phyloP scores from a whole-genome alignment of 2,888 invertebrate species.

The Schrankia costaestrigalis region DNA sequence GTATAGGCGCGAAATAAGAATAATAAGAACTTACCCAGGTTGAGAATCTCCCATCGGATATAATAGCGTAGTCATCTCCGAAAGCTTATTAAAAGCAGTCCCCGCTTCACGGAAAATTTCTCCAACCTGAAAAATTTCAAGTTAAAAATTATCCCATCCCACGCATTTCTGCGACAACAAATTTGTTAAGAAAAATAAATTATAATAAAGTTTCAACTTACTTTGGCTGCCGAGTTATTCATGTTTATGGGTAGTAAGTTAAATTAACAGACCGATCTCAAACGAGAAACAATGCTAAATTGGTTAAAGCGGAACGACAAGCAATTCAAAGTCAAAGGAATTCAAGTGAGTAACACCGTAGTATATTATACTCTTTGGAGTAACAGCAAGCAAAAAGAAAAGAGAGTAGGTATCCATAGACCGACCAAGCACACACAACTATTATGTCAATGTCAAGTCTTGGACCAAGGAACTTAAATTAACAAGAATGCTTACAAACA shows the following conservation, averaged over 20 bases:
- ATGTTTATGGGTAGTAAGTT: constrained; percentile 18
- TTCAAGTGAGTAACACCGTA: too few species aligned
- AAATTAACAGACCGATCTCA: too few species aligned
- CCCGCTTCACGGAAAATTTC: constrained; percentile 98
- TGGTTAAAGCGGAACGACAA: too few species aligned
- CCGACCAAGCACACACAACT: too few species aligned
- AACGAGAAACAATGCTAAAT: too few species aligned
- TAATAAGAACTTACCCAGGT: constrained; percentile 82
- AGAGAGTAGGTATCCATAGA: too few species aligned
- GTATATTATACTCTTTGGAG: too few species aligned
- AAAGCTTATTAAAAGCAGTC: constrained; percentile 94
- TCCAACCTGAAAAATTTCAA: constrained; percentile 85
- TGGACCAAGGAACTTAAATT: too few species aligned
- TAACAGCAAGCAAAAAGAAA: too few species aligned
- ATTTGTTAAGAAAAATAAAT: not conserved
- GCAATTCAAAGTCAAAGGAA: too few species aligned
- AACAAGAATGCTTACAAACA: too few species aligned
- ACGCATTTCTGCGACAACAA: not conserved
- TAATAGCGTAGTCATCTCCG: constrained; percentile 95
- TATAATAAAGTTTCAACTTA: constrained; percentile 22
- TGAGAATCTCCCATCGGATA: constrained; percentile 93
- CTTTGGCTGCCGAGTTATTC: constrained; percentile 51
- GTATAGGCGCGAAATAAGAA: not conserved
- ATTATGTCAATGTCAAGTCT: too few species aligned
- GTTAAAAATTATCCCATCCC: not conserved